Evolutionary conservation across 2,888 invertebrate genomes (phyloP).

Genomic region (Trileptium ribeirensis): DNA sequence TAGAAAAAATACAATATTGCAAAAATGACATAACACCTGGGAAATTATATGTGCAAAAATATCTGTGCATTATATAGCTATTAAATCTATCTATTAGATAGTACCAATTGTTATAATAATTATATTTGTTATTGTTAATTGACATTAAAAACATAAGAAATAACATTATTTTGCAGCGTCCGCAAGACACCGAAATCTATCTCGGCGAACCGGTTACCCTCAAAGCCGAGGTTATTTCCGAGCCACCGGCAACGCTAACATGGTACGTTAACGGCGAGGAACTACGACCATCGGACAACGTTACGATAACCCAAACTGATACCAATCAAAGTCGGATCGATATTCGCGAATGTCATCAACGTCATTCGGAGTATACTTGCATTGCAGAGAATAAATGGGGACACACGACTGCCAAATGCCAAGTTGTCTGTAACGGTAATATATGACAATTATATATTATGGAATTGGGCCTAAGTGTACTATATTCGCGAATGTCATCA

Average conservation of each 20-base stretch:
- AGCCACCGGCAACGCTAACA: conserved; percentile 43
- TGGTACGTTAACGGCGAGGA: conserved; percentile 52
- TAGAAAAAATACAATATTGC: no score
- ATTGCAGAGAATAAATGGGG: conserved; percentile 22
- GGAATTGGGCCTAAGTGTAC: no score
- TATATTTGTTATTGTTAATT: no score
- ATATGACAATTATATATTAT: not conserved
- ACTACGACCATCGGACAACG: conserved; percentile 48
- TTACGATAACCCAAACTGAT: conserved; percentile 39
- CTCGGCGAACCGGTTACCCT: conserved; percentile 9
- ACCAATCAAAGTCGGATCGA: not conserved
- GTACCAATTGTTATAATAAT: no score
- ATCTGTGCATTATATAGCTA: no score
- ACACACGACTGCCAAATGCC: conserved; percentile 1
- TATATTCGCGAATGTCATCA: not conserved
- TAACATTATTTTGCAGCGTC: no score
- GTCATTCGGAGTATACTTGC: conserved; percentile 18
- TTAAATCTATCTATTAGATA: no score
- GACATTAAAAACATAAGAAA: no score
- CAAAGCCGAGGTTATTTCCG: conserved; percentile 13
- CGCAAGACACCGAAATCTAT: not conserved
- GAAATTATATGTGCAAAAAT: no score
- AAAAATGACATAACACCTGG: no score
- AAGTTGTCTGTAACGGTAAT: conserved; percentile 10
- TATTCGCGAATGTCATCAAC: not conserved